Conservation (phyloP, 2,888 invertebrate species). For the Platycheirus albimanus region DNA sequence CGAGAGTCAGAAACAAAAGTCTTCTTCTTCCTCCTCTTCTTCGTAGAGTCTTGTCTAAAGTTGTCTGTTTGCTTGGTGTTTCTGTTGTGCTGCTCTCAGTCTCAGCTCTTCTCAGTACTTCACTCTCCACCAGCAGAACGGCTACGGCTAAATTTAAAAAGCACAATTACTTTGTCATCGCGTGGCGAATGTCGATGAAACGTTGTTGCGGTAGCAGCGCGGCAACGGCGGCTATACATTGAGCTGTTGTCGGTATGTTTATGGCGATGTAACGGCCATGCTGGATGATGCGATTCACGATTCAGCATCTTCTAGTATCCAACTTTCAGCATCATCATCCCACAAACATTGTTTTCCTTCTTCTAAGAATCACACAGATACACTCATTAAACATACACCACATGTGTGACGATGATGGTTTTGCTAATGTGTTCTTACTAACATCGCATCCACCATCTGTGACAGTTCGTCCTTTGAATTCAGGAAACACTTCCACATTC, state of each 20-base stretch:
- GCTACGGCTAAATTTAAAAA: constrained; percentile 53
- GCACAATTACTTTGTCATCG: constrained; percentile 64
- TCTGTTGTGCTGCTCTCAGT: constrained; percentile 13
- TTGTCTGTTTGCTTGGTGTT: constrained; percentile 41
- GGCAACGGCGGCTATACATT: not conserved
- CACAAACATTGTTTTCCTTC: constrained; percentile 22
- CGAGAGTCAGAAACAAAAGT: constrained; percentile 67
- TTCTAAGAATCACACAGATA: constrained; percentile 36
- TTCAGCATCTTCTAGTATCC: constrained; percentile 33
- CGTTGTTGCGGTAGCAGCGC: constrained; percentile 19
- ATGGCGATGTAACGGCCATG: constrained; percentile 50
- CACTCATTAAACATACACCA: constrained; percentile 17
- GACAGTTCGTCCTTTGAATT: constrained; percentile 67
- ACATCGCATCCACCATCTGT: constrained; percentile 53
- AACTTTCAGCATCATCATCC: constrained; percentile 15
- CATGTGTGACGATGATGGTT: constrained; percentile 25
- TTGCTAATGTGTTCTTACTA: not conserved
- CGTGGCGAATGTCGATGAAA: constrained; percentile 54
- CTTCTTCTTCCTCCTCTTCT: constrained; percentile 41
- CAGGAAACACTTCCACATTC: constrained; percentile 53
- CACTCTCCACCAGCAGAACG: constrained; percentile 38
- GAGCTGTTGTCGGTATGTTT: constrained; percentile 20
- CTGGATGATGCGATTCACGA: constrained; percentile 60
- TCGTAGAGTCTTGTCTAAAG: constrained; percentile 29
- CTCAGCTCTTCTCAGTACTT: not conserved